Evolutionary conservation across 2,113 vertebrate genomes (phyloP), one percentile per base, ranked within the genome.

Genomic region (Hoplias malabaricus): DNA sequence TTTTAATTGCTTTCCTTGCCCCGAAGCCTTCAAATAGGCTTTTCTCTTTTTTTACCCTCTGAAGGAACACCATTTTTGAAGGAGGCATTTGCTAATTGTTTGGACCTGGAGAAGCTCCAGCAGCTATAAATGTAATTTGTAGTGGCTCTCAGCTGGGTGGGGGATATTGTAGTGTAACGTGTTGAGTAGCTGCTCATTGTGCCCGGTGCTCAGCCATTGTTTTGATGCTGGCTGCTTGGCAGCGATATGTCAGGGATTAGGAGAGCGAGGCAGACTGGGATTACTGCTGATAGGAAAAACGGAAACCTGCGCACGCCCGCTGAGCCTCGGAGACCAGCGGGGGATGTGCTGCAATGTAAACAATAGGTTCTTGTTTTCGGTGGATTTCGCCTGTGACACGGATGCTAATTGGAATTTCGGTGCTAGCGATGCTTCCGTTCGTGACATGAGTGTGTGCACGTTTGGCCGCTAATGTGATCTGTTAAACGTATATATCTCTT

Each of bases 111-210:
- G 59, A 42, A 38, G 21, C 34, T 77, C 66, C 66, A 70, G 54
- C 69, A 36, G 36, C 23, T 73, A 40, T 76, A 61, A 81, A 81
- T 78, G 43, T 73, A 19, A 74, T 82, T 78, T 82, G 69, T 69
- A 63, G 43, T 82, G 54, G 19, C 69, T 78, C n/a, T 78, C 62
- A 63, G 54, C 54, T 10, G 25, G 46, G 42, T 48, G 31, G 61
- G 42, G 53, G 46, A 81, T 16, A 38, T 61, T 63, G 38, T 73
- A 53, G 3, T 13, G 19, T 57, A 68, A 66, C 29, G 63, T 68
- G 36, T 68, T 33, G 50, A 40, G 25, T 40, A 48, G 53, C 46
- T 25, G 9, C 54, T 61, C 42, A 61, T 79, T 73, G 59, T 77
- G 69, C 38, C 11, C 11, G 50, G 9, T 6, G 36, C 2, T 12